Evolutionary conservation across 2,888 invertebrate genomes (phyloP), one percentile per base, ranked within the genome.

Genomic region (Nemoura dubitans): DNA sequence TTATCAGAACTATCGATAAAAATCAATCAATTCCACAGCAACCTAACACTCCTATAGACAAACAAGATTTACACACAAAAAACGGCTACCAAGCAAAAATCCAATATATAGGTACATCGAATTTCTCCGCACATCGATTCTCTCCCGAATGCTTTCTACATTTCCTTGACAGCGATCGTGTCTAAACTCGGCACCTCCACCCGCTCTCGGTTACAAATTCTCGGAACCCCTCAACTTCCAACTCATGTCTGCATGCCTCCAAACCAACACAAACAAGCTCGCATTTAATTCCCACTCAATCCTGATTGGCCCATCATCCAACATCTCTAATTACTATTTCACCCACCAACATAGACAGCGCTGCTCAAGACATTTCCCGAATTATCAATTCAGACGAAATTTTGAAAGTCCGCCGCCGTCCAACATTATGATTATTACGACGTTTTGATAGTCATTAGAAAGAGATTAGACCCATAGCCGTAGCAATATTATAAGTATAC

Each of bases 321-420:
- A 21, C 59, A 21, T 59, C 36, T 36, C 59, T 59, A 59, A 59
- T 59, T 59, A 59, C 3, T 14, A 59, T 59, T 59, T 7, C 59
- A 59, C 59, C 59, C 59, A 14, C 10, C 59, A 59, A 21, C n/a
- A n/a, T n/a, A n/a, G n/a, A n/a, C n/a, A n/a, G n/a, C n/a, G n/a
- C n/a, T n/a, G n/a, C n/a, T n/a, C n/a, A n/a, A 36, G 2, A 59
- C 59, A 59, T 59, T 59, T 59, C 59, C 59, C 59, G 59, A 59
- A 59, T 59, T 59, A 59, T 59, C 59, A 59, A 59, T 59, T 59
- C 59, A 59, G 59, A 59, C 21, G 59, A 59, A 59, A 59, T 59
- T 36, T 21, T 59, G 59, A 59, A 59, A 59, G 59, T 59, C 21
- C 6, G 59, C 59, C 59, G 16, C 16, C 59, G 36, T 36, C 36